Base-by-base conservation (phyloP, 2,888 invertebrate species). In the Dugesia japonica region DNA sequence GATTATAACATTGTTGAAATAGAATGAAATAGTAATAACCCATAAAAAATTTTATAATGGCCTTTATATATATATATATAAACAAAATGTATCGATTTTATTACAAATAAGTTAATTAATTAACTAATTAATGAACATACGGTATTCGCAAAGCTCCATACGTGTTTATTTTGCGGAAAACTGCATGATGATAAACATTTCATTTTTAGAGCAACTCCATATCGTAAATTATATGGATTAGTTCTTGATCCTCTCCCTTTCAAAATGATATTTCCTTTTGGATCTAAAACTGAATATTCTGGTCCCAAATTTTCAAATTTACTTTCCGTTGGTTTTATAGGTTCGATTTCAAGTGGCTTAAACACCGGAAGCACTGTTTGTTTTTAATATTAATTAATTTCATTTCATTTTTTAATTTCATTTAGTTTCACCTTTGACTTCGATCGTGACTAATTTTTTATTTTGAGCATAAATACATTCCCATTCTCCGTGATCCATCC, bases 111-210 rank as follows among this genome's bases (percentile, higher is more conserved):
- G n/a, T n/a, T n/a, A n/a, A n/a, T n/a, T n/a, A n/a, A n/a, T n/a
- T n/a, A n/a, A n/a, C n/a, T n/a, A n/a, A n/a, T n/a, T n/a, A n/a
- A n/a, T n/a, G 17, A 33, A 74, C 74, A 28, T 7, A 74, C 74
- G 26, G 13, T 33, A 74, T 74, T 74, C 9, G n/a, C 38, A 31
- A 74, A 42, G 20, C 33, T 74, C 74, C 74, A 74, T 4, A 74
- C 9, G 7, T 38, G 38, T 4, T n/a, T 20, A 9, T 1, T 20
- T 7, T 74, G 9, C 17, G 74, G 74, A 38, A 17, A 74, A 42
- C 74, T 74, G 42, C 74, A 74, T 26, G 31, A 9, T 9, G 74
- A 74, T 9, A 4, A 28, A 23, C 74, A 74, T 27, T 26, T 38
- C 28, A 74, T 42, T 17, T 74, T 42, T 17, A 74, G 38, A 7